phyloP scores from a whole-genome alignment of 2,888 invertebrate species.

The Nemurella pictetii region DNA sequence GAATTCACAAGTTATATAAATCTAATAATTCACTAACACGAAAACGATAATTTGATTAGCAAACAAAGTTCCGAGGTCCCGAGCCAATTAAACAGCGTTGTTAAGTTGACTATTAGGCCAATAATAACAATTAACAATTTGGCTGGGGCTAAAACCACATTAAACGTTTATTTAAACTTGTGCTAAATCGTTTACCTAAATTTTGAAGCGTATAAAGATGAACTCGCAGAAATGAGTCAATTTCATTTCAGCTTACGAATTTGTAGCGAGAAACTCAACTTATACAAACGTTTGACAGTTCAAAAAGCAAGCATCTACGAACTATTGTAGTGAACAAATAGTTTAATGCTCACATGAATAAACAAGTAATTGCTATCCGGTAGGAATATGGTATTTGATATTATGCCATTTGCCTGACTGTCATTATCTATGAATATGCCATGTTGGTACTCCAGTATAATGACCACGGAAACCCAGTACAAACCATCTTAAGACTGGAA shows the following conservation, averaged over 20 bases:
- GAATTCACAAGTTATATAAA: neutral
- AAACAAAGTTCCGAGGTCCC: neutral
- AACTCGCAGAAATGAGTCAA: neutral
- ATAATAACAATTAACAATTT: neutral
- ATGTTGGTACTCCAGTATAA: too few species aligned
- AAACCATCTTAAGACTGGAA: too few species aligned
- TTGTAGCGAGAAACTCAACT: neutral
- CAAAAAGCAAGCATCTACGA: too few species aligned
- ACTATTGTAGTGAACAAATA: too few species aligned
- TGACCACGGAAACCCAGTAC: too few species aligned
- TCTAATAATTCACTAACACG: neutral
- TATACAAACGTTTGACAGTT: too few species aligned
- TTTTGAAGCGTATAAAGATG: neutral
- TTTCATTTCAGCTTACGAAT: neutral
- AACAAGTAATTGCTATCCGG: too few species aligned
- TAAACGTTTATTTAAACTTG: neutral
- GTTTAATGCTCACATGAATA: too few species aligned
- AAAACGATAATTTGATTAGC: neutral
- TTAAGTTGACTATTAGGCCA: neutral
- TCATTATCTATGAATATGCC: too few species aligned
- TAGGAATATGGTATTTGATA: too few species aligned
- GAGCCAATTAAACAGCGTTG: neutral
- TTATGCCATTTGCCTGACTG: too few species aligned
- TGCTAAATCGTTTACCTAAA: neutral
- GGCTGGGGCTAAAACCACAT: neutral